Evolutionary conservation across 2,113 vertebrate genomes (phyloP), one percentile per base, ranked within the genome.

Genomic region (Triplophysa rosa): DNA sequence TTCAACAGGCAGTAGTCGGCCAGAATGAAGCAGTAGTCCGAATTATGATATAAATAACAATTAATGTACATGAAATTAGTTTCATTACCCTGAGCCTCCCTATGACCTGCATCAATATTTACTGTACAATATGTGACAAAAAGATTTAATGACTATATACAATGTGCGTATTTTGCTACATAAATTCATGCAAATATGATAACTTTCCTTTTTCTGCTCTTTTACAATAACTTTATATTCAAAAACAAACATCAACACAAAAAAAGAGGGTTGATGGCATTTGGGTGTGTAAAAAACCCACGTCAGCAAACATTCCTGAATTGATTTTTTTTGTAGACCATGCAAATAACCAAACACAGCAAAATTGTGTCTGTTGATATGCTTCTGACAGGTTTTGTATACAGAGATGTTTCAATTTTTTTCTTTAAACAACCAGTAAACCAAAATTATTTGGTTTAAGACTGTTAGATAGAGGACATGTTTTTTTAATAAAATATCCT

Each of bases 61-160:
- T 42, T 42, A 42, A 59, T 14, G 33, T 72, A 24, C 4, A 74
- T 24, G 16, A 14, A 52, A 16, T 4, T 12, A 14, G 4, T 70
- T 37, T 63, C 63, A 49, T 75, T 63, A 21, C 59, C 58, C 72
- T 63, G 59, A 75, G 58, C 21, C 71, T 71, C 17, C 24, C 6
- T 17, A 61, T 45, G 17, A 58, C 54, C 69, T 63, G 59, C 37
- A 75, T 47, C 40, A 47, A 49, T 26, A 45, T 75, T 26, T 63
- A 29, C 23, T 26, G 1, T 26, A 68, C 45, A 68, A 67, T 37
- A 19, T 40, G 9, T 29, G 47, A 13, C 47, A 52, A 52, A 52
- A 52, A 2, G 4, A 52, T 14, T 16, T 14, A 52, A 14, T 52
- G 14, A 52, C 47, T 17, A 1, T 52, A 52, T 52, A 52, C 14